Evolutionary conservation across 1,140 invertebrate species (phyloP).

Genomic region (Pseudoatta argentina): DNA sequence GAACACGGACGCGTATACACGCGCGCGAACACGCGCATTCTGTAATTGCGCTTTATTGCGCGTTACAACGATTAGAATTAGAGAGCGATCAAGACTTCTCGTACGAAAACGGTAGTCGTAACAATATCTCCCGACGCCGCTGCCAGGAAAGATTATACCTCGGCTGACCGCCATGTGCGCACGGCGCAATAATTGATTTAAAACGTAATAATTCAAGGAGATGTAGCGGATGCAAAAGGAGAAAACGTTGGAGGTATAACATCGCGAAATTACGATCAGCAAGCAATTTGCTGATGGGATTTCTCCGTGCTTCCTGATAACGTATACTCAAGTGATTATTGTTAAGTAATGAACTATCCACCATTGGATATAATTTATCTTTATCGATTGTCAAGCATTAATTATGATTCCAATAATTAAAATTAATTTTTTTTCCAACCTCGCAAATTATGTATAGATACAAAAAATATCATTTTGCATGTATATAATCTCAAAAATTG

Average conservation of each 20-base stretch:
- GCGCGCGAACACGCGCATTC: slow-evolving; percentile 17
- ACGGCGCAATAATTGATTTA: slow-evolving; percentile 31
- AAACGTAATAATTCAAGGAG: slow-evolving; percentile 44
- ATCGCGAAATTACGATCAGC: slow-evolving; percentile 29
- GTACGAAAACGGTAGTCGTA: slow-evolving; percentile 34
- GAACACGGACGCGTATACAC: slow-evolving; percentile 27
- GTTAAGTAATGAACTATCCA: neutral
- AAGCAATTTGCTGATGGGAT: slow-evolving; percentile 10
- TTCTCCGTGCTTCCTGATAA: neutral
- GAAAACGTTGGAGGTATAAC: neutral
- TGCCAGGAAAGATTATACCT: slow-evolving; percentile 41
- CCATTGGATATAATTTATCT: slow-evolving; percentile 7
- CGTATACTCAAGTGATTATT: neutral
- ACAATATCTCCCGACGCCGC: slow-evolving; percentile 37
- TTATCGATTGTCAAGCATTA: slow-evolving; percentile 64
- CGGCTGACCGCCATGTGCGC: slow-evolving; percentile 18
- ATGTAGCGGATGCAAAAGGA: slow-evolving; percentile 25
- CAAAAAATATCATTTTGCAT: neutral
- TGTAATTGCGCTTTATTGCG: slow-evolving; percentile 68
- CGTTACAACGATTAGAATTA: slow-evolving; percentile 59
- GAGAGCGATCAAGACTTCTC: slow-evolving; percentile 25
- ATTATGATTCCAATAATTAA: slow-evolving; percentile 68
- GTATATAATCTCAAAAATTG: neutral
- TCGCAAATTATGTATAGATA: neutral
- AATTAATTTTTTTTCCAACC: neutral